Base-by-base conservation (phyloP, 2,888 invertebrate genomes). In the Julus scanicus region DNA sequence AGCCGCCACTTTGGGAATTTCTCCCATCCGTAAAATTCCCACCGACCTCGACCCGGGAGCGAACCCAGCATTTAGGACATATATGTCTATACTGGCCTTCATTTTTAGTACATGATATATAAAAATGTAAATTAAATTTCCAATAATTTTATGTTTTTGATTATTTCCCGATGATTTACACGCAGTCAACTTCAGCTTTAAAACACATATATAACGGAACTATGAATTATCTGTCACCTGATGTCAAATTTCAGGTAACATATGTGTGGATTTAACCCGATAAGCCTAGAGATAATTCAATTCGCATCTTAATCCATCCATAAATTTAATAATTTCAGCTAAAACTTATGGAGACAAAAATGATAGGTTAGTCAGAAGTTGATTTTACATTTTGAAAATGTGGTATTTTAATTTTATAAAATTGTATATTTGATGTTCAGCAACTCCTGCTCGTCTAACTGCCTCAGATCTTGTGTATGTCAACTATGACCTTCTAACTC, bases 271-370 rank as follows among this genome's bases (percentile, higher is more conserved):
- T 17, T 63, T 15, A 80, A 53, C 2, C 8, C 49, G 49, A 9
- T 53, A 13, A 13, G 53, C 4, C 13, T 53, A 15, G 53, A 53
- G 3, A 11, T 53, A 53, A 53, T 53, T 3, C 3, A 8, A 53
- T 4, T 48, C 53, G 29, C 29, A 29, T 37, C 4, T 37, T 44
- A 0, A 40, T 13, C 13, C 39, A 44, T 44, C n/a, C 13, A 85
- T 13, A 9, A 44, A 85, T 49, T 85, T 40, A 44, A 15, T 85
- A n/a, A 85, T 84, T 84, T 49, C 20, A 84, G 80, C 6, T 88
- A 17, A n/a, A 20, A 84, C 49, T 88, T 8, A 40, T 88, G 84
- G 84, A 88, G 17, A 48, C 84, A n/a, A 88, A 88, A 29, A 84
- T 88, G 83, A 48, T 86, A 86, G 85, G 49, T 48, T 17, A 11